phyloP scores from a whole-genome alignment of 2,888 invertebrate genomes.

The Acleris sparsana region DNA sequence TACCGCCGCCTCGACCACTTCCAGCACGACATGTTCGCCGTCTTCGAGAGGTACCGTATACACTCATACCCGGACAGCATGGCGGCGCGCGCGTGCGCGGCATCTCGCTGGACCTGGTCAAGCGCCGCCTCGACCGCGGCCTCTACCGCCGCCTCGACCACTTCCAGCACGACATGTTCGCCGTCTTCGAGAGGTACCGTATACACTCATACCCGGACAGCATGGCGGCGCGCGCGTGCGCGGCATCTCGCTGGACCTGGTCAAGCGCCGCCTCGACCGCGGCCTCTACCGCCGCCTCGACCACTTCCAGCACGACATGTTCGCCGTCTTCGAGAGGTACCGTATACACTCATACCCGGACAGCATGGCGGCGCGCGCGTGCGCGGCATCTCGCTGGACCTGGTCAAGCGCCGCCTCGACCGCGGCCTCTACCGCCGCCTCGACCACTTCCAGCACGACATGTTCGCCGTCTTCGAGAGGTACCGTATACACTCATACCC shows the following conservation, averaged over 20 bases:
- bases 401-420: constrained; percentile 96
- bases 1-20: constrained; percentile 97
- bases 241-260: constrained; percentile 94
- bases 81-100: constrained; percentile 95
- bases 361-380: constrained; percentile 96
- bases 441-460: constrained; percentile 98
- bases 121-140: constrained; percentile 94
- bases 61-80: constrained; percentile 98
- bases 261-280: constrained; percentile 95
- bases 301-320: constrained; percentile 98
- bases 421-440: constrained; percentile 95
- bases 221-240: constrained; percentile 95
- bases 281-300: constrained; percentile 97
- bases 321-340: constrained; percentile 92
- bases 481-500: constrained; percentile 90
- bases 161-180: constrained; percentile 98
- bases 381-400: constrained; percentile 94
- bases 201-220: constrained; percentile 99
- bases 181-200: constrained; percentile 90
- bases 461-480: constrained; percentile 95
- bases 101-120: constrained; percentile 95
- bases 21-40: constrained; percentile 97
- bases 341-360: constrained; percentile 96
- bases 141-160: constrained; percentile 96
- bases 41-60: constrained; percentile 89